Percentiles rank a stretch among this genome's conserved stretches.
phyloP scores from a whole-genome alignment of 2,888 invertebrate genomes.

The Carterocephalus palaemon region DNA sequence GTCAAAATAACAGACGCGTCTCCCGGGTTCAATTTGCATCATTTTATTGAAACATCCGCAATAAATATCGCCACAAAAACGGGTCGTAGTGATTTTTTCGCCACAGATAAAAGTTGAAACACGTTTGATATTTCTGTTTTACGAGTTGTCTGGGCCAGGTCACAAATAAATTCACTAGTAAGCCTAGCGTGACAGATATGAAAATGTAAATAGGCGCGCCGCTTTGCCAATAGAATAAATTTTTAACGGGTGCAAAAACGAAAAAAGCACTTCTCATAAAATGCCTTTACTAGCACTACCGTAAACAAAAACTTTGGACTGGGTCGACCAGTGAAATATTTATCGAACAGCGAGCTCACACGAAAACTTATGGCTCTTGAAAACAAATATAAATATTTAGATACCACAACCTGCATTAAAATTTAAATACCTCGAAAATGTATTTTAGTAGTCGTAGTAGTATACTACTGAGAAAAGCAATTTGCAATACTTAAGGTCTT shows the following conservation, averaged over 20 bases:
- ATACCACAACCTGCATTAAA: constrained; percentile 5
- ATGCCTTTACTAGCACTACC: background rate
- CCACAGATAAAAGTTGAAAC: constrained; percentile 22
- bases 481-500: too few relatives aligned
- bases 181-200: constrained; percentile 32
- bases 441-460: too few relatives aligned
- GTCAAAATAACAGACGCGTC: constrained; percentile 1
- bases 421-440: constrained; percentile 6
- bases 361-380: constrained; percentile 14
- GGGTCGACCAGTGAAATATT: constrained; percentile 20
- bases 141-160: constrained; percentile 25
- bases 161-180: constrained; percentile 35
- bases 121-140: constrained; percentile 25
- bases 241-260: constrained; percentile 16
- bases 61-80: constrained; percentile 18
- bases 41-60: constrained; percentile 18
- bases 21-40: constrained; percentile 7
- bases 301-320: constrained; percentile 23
- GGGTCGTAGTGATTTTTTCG: constrained; percentile 20
- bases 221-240: constrained; percentile 20
- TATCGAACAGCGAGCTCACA: constrained; percentile 18
- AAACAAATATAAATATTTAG: constrained; percentile 19
- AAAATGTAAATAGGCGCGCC: constrained; percentile 23
- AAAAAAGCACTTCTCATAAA: constrained; percentile 11
- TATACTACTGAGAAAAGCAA: too few relatives aligned